Evolutionary conservation across 2,113 vertebrate species (phyloP), one percentile per base, ranked within the genome.

Genomic region (Eclectus roratus): DNA sequence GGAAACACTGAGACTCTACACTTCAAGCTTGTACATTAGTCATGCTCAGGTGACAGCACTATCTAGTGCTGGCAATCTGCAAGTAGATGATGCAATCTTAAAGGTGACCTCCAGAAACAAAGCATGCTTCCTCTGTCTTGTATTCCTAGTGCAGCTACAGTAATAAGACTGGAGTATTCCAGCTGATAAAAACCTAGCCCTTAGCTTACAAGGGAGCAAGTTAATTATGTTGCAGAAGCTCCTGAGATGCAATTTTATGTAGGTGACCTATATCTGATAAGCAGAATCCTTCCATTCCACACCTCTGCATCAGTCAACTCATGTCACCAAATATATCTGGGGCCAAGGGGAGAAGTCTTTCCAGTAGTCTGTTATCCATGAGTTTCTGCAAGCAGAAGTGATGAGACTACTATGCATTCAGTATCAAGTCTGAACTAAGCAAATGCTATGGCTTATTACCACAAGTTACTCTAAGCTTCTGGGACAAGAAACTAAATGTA

Each of bases 51-150:
- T 95, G 94, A 95, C 86, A 91, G 77, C 7, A 0, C 85, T 95
- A 93, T 97, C 92, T 94, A 53, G 20, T 13, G 47, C 92, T 96
- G 88, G 90, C 91, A 96, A 91, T 95, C 96, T 96, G 92, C 91
- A 95, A 94, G 93, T 94, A 94, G 83, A 88, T 97, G 96, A 96
- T 72, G 94, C 94, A 94, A 95, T 95, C 94, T 89, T 92, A 87
- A 92, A 97, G 95, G 96, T 96, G 93, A 96, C 96, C 94, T 96
- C 93, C 92, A 96, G 93, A 96, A 93, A 88, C 71, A 90, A 87
- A 84, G 47, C 9, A 0, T 61, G 65, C 80, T 94, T 96, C 93
- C 80, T 92, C 70, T 56, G 33, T 39, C 5, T 60, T 94, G 71
- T 27, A 91, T n/a, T 58, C 56, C 33, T 68, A 65, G 69, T 71